Conservation (phyloP, 2,888 invertebrate genomes). For the Brachylomia viminalis region DNA sequence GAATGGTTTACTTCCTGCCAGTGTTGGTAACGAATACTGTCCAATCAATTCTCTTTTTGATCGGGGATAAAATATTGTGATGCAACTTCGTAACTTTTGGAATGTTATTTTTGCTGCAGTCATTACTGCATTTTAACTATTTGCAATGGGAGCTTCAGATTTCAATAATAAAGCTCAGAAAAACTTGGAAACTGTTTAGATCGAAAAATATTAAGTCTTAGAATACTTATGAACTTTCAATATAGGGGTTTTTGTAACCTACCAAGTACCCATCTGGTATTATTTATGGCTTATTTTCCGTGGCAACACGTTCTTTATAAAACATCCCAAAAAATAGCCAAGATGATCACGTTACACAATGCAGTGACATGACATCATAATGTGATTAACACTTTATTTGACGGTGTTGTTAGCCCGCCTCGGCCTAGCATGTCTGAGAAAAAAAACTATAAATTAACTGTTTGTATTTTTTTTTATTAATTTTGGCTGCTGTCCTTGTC, state of each 20-base stretch:
- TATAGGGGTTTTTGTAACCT: no score
- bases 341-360: conserved; percentile 17
- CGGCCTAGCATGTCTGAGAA: not conserved
- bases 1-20: not conserved
- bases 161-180: not conserved
- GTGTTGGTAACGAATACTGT: not conserved
- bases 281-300: not conserved
- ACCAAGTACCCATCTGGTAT: no score
- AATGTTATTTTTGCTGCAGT: conserved; percentile 13
- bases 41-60: not conserved
- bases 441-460: not conserved
- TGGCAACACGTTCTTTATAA: not conserved
- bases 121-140: conserved; percentile 29
- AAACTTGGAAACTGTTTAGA: not conserved
- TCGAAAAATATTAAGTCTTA: not conserved
- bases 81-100: conserved; percentile 17
- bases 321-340: not conserved
- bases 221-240: no score
- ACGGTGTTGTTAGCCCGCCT: not conserved
- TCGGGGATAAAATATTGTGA: not conserved
- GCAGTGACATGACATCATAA: conserved; percentile 33
- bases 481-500: not conserved
- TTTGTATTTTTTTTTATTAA: not conserved
- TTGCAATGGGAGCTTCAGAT: not conserved
- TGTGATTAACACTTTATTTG: conserved; percentile 13